Evolutionary conservation across 2,113 vertebrate genomes (phyloP).

Genomic region (Cyphomyrus plagiostoma): DNA sequence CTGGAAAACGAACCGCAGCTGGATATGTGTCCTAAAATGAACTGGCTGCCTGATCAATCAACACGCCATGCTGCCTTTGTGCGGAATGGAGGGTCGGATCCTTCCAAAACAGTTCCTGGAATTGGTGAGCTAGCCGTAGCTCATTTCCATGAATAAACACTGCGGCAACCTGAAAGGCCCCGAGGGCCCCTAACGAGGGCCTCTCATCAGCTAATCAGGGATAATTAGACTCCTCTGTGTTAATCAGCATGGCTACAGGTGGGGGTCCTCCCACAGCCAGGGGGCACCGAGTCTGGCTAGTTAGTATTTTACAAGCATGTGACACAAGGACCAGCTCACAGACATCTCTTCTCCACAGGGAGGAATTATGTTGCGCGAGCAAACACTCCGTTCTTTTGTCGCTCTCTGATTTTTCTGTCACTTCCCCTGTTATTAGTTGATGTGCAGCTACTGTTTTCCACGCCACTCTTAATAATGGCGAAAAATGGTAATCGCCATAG

Average conservation of each 20-base stretch:
- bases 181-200: slow-evolving; percentile 40
- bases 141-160: slow-evolving; percentile 32
- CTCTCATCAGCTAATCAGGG: slow-evolving; percentile 31
- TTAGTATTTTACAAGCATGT: background rate
- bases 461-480: background rate
- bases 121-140: slow-evolving; percentile 18
- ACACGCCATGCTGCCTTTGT: background rate
- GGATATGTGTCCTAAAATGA: background rate
- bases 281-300: background rate
- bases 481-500: background rate
- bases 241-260: background rate
- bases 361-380: background rate
- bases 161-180: slow-evolving; percentile 15
- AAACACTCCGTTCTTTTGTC: background rate
- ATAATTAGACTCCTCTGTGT: slow-evolving; percentile 35
- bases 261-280: background rate
- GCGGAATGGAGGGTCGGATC: background rate
- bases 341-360: background rate
- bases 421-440: background rate
- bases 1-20: background rate
- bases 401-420: background rate
- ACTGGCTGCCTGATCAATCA: background rate
- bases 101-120: slow-evolving; percentile 37
- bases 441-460: background rate
- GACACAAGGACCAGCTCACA: background rate